Evolutionary conservation across 64 coral and sea anemone species (phyloP).

Genomic region (Montipora capricornis): DNA sequence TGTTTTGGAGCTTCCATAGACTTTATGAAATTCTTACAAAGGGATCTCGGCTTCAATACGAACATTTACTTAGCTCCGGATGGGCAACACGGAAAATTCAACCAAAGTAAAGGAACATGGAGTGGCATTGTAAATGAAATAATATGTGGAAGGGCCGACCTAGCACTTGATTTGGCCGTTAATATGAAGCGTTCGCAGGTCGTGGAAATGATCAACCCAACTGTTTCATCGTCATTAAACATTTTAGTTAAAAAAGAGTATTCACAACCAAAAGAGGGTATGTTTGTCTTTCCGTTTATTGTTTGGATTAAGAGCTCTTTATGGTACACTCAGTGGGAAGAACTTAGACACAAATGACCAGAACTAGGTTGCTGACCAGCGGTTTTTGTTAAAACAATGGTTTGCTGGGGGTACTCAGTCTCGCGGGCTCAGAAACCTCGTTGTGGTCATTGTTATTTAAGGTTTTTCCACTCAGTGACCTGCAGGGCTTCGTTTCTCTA

Average conservation of each 20-base stretch:
- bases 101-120: background rate
- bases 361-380: no score
- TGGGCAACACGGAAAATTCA: slow-evolving; percentile 36
- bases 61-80: slow-evolving; percentile 61
- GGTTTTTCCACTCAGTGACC: no score
- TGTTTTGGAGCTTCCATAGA: slow-evolving; percentile 67
- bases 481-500: no score
- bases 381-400: no score
- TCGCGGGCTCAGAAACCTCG: no score
- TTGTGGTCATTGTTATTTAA: no score
- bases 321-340: no score
- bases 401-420: no score
- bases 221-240: slow-evolving; percentile 29
- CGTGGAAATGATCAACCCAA: slow-evolving; percentile 32
- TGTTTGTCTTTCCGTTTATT: background rate
- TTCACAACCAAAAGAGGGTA: background rate
- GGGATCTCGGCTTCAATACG: slow-evolving; percentile 51
- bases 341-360: no score
- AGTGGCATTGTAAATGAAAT: slow-evolving; percentile 53
- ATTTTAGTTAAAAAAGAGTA: slow-evolving; percentile 43
- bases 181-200: background rate
- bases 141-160: slow-evolving; percentile 29
- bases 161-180: slow-evolving; percentile 12
- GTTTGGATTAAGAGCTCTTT: no score
- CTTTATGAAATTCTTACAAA: slow-evolving; percentile 56